Evolutionary conservation across 2,113 vertebrate species (phyloP).

Genomic region (Chrysochloris asiatica): DNA sequence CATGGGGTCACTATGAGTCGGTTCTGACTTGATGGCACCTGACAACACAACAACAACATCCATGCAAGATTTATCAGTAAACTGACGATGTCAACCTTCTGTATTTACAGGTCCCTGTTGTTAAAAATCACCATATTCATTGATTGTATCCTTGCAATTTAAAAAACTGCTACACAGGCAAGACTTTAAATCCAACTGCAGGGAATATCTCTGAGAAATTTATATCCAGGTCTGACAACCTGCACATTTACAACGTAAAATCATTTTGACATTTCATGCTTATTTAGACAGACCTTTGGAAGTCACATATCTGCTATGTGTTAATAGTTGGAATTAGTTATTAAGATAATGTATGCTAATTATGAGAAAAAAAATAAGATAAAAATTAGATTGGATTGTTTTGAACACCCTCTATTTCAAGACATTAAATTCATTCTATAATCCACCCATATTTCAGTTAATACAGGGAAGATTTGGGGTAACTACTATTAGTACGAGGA

Average conservation of each 20-base stretch:
- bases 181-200: background rate
- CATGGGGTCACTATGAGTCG: no score
- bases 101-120: background rate
- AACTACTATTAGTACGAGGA: background rate
- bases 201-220: background rate
- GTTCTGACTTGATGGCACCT: no score
- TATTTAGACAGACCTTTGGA: background rate
- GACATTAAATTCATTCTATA: background rate
- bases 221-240: slow-evolving; percentile 4
- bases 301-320: background rate
- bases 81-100: background rate
- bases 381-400: background rate
- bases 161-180: background rate
- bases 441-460: background rate
- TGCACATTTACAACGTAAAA: background rate
- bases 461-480: background rate
- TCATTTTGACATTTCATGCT: background rate
- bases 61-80: slow-evolving; percentile 23
- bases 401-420: background rate
- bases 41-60: no score
- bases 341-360: background rate
- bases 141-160: slow-evolving; percentile 35
- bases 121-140: slow-evolving; percentile 26
- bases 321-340: background rate
- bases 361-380: background rate